phyloP scores from a whole-genome alignment of 92 coral and sea anemone genomes.

The Desmophyllum pertusum region DNA sequence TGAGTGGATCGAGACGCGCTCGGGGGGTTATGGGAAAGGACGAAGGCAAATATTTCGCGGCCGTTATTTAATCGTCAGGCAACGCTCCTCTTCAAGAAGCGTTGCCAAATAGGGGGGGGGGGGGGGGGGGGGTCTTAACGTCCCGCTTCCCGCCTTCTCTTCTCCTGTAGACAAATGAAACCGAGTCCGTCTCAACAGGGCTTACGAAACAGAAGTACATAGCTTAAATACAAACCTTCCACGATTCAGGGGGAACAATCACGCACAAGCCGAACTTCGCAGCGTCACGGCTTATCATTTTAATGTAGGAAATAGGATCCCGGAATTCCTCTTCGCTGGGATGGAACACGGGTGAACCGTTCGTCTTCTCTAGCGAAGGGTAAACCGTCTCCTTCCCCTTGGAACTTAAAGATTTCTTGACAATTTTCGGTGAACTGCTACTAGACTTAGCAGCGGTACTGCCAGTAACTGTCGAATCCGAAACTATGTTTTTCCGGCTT shows the following conservation, averaged over 20 bases:
- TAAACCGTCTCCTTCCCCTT: neutral
- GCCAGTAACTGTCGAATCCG: constrained; percentile 1
- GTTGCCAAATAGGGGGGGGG: too few species aligned
- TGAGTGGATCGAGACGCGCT: too few species aligned
- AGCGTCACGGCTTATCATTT: constrained; percentile 58
- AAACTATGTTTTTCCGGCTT: constrained; percentile 29
- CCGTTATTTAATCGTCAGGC: too few species aligned
- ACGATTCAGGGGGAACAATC: constrained; percentile 89
- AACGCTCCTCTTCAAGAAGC: too few species aligned
- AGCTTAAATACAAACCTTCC: constrained; percentile 85
- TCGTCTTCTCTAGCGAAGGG: constrained; percentile 5
- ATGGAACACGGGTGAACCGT: constrained; percentile 63
- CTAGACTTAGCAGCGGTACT: constrained; percentile 12
- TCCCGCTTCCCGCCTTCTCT: too few species aligned
- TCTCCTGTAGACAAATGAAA: too few species aligned
- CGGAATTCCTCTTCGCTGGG: constrained; percentile 93
- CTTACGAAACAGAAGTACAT: neutral
- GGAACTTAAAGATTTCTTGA: constrained; percentile 20
- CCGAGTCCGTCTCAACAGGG: neutral
- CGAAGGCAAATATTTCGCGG: too few species aligned
- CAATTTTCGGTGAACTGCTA: constrained; percentile 14
- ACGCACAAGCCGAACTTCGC: constrained; percentile 86
- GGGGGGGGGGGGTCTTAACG: too few species aligned
- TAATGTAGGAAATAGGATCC: constrained; percentile 79
- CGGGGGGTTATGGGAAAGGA: too few species aligned